Conservation (phyloP, 2,797 vertebrate genomes). For the Apogon talboti region DNA sequence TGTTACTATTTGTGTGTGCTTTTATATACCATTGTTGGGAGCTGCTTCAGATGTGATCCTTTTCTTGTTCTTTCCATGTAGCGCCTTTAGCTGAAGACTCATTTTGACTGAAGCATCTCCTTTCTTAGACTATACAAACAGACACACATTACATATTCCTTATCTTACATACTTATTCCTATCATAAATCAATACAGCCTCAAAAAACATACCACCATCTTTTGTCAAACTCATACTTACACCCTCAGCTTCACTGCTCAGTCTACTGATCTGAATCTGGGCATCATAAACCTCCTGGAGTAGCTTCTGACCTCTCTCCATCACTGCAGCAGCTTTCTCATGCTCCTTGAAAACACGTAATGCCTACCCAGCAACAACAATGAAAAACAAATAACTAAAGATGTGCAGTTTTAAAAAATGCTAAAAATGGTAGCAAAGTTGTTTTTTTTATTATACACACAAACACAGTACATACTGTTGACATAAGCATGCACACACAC, state of each 20-base stretch:
- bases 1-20: not conserved
- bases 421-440: not conserved
- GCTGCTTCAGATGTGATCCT: constrained; percentile 34
- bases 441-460: not conserved
- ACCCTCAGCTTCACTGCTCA: constrained; percentile 37
- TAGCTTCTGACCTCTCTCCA: constrained; percentile 88
- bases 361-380: constrained; percentile 75
- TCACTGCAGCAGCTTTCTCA: constrained; percentile 82
- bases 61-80: constrained; percentile 82
- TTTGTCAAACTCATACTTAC: constrained; percentile 54
- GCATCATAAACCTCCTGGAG: constrained; percentile 79
- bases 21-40: constrained; percentile 48
- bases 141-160: constrained; percentile 2
- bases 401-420: not conserved
- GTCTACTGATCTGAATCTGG: constrained; percentile 48
- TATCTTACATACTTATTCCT: no score
- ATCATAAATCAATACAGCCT: constrained; percentile 2
- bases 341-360: constrained; percentile 84
- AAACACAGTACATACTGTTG: constrained; percentile 7
- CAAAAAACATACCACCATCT: not conserved
- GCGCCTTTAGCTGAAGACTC: constrained; percentile 81
- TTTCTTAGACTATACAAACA: constrained; percentile 30
- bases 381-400: not conserved
- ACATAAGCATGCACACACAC: constrained; percentile 23
- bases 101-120: constrained; percentile 40